A percentile compares a stretch with the other conserved stretches of the same genome.
Evolutionary conservation across 2,797 vertebrate species (phyloP).

Genomic region (Dermochelys coriacea): DNA sequence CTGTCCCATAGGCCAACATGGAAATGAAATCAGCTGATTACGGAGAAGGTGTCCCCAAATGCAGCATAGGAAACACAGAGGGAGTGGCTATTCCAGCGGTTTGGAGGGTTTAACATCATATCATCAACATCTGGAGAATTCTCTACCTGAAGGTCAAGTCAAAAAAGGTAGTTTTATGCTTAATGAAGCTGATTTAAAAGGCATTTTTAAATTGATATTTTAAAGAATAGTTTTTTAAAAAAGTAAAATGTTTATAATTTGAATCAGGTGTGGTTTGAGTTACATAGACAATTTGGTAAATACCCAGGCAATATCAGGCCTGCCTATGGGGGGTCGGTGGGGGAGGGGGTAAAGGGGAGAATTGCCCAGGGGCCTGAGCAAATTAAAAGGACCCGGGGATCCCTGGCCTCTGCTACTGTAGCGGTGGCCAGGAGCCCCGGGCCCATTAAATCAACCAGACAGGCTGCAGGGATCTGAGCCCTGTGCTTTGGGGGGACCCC

Average conservation of each 20-base stretch:
- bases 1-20: not conserved
- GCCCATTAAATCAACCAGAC: too few relatives aligned
- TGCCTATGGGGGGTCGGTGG: too few relatives aligned
- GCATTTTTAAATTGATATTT: not conserved
- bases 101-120: not conserved
- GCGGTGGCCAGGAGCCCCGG: too few relatives aligned
- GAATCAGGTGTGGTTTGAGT: not conserved
- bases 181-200: not conserved
- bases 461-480: too few relatives aligned
- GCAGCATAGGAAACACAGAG: not conserved
- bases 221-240: not conserved
- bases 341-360: too few relatives aligned
- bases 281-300: not conserved
- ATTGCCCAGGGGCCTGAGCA: too few relatives aligned
- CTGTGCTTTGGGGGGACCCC: too few relatives aligned
- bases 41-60: not conserved
- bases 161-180: not conserved
- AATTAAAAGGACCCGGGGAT: too few relatives aligned
- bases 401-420: too few relatives aligned
- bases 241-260: not conserved
- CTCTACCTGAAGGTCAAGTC: not conserved
- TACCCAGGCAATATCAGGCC: not conserved
- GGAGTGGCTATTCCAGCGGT: not conserved
- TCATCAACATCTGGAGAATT: not conserved
- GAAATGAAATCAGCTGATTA: not conserved